Conservation (phyloP, 2,113 vertebrate species). For the Colistium nudipinnis region DNA sequence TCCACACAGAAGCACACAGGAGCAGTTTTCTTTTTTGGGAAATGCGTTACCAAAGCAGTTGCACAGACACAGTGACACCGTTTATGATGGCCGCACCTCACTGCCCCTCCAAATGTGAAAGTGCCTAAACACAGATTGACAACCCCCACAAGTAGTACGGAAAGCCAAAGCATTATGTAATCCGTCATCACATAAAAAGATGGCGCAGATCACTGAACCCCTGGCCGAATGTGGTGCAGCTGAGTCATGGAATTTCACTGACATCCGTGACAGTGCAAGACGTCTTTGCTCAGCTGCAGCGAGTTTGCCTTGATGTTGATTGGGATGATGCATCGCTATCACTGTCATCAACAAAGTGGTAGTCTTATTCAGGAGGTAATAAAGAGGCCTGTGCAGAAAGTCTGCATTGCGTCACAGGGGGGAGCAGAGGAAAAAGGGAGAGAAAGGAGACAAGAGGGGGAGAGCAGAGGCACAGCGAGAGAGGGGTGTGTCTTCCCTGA, state of each 20-base stretch:
- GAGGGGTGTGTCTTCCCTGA: slow-evolving; percentile 76
- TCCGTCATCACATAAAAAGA: slow-evolving; percentile 38
- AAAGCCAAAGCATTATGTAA: slow-evolving; percentile 49
- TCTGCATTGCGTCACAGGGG: slow-evolving; percentile 79
- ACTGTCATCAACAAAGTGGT: slow-evolving; percentile 13
- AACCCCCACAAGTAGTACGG: slow-evolving; percentile 49
- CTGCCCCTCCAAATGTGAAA: slow-evolving; percentile 14
- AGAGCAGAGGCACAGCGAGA: slow-evolving; percentile 53
- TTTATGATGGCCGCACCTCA: slow-evolving; percentile 21
- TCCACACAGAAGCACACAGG: neutral
- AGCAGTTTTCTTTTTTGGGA: slow-evolving; percentile 1
- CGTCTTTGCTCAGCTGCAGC: slow-evolving; percentile 22
- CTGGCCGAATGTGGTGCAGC: slow-evolving; percentile 18
- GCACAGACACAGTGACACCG: slow-evolving; percentile 15
- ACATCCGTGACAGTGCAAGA: slow-evolving; percentile 16
- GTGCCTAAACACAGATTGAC: slow-evolving; percentile 41
- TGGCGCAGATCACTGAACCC: slow-evolving; percentile 27
- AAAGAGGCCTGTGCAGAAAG: slow-evolving; percentile 46
- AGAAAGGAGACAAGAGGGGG: slow-evolving; percentile 34
- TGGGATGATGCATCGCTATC: slow-evolving; percentile 20
- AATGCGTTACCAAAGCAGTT: slow-evolving; percentile 16
- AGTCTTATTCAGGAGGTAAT: slow-evolving; percentile 28
- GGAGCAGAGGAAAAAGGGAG: slow-evolving; percentile 39
- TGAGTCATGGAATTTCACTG: slow-evolving; percentile 39
- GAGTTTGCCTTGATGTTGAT: slow-evolving; percentile 16